Evolutionary conservation across 2,888 invertebrate species (phyloP).

Genomic region (Drosophila affinis): DNA sequence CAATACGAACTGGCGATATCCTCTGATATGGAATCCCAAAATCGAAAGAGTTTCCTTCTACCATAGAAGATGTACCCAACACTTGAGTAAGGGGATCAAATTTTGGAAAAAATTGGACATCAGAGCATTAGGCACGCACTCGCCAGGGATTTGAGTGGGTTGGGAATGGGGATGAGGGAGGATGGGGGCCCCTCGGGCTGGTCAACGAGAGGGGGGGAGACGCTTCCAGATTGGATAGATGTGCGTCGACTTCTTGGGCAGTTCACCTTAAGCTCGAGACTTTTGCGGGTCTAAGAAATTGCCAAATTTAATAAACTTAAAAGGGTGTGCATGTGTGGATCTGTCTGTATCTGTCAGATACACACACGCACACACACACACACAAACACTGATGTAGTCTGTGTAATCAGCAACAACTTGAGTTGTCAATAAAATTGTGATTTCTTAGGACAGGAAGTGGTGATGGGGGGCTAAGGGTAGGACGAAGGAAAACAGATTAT

Average conservation of each 20-base stretch:
- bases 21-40: constrained; percentile 23
- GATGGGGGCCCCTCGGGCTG: constrained; percentile 16
- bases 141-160: constrained; percentile 67
- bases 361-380: constrained; percentile 19
- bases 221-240: background rate
- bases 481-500: constrained; percentile 51
- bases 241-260: constrained; percentile 22
- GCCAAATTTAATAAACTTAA: constrained; percentile 81
- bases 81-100: constrained; percentile 6
- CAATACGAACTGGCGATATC: constrained; percentile 2
- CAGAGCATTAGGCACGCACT: constrained; percentile 69
- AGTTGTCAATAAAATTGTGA: constrained; percentile 81
- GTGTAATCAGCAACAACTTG: constrained; percentile 78
- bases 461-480: constrained; percentile 4
- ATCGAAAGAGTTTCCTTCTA: background rate
- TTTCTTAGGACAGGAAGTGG: constrained; percentile 64
- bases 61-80: background rate
- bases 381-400: constrained; percentile 32
- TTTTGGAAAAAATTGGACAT: constrained; percentile 56
- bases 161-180: background rate
- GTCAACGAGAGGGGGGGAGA: constrained; percentile 20
- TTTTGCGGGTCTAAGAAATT: constrained; percentile 70
- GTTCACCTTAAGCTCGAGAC: constrained; percentile 46
- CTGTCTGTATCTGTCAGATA: constrained; percentile 51
- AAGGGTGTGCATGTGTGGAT: constrained; percentile 68